Percentiles rank a stretch among this genome's conserved stretches.
Evolutionary conservation across 64 coral and sea anemone genomes (phyloP).

Genomic region (Actinia equina): DNA sequence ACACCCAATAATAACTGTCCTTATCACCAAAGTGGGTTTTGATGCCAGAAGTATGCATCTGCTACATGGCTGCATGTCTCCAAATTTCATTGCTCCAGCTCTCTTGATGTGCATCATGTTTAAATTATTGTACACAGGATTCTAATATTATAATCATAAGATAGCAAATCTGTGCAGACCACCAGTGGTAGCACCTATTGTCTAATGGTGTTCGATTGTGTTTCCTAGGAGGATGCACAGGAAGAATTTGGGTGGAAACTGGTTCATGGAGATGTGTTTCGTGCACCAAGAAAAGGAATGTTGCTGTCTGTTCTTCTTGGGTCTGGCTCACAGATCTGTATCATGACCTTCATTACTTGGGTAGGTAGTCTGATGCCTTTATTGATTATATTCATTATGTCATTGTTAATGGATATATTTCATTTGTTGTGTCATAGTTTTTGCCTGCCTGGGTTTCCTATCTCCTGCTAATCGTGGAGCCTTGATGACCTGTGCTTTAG

Average conservation of each 20-base stretch:
- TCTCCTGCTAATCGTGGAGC: constrained; percentile 98
- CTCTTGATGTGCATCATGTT: too few relatives aligned
- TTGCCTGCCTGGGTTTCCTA: constrained; percentile 97
- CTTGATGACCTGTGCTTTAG: constrained; percentile 89
- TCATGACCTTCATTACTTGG: constrained; percentile 72
- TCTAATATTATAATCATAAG: too few relatives aligned
- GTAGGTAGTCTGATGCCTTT: too few relatives aligned
- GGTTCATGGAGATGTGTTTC: constrained; percentile 98
- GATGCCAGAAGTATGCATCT: too few relatives aligned
- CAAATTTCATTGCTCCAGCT: too few relatives aligned
- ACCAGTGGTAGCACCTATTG: too few relatives aligned
- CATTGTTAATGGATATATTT: background rate
- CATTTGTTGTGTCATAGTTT: constrained; percentile 47
- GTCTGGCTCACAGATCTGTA: constrained; percentile 82
- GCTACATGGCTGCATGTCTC: too few relatives aligned
- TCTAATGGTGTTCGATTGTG: background rate
- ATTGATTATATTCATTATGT: too few relatives aligned
- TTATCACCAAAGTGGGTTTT: too few relatives aligned
- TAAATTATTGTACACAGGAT: too few relatives aligned
- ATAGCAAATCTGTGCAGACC: too few relatives aligned
- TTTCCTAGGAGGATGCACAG: constrained; percentile 81
- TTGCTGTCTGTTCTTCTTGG: constrained; percentile 78
- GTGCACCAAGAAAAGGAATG: constrained; percentile 88
- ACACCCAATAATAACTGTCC: too few relatives aligned
- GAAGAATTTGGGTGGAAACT: constrained; percentile 99